These are phyloP conservation scores for Oscarella lobularis DNA, from an alignment of 37 sponge, comb jelly and placozoan species.

Conservation along the genomic window DNA sequence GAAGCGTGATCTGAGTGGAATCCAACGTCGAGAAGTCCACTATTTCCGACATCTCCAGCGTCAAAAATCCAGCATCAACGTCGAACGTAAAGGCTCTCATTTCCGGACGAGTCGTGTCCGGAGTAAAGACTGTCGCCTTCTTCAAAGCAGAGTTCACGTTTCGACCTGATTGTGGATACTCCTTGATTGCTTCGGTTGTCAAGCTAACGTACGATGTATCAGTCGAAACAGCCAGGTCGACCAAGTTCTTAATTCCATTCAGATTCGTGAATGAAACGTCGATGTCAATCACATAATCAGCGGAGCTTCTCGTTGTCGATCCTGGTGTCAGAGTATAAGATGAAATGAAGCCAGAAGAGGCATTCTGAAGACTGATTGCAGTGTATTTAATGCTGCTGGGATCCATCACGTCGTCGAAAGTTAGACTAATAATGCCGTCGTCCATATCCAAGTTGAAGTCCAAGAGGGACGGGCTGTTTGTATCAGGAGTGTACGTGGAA, in stretches of 20 bases:
- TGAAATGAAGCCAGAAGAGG: background rate
- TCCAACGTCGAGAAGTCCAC: constrained; percentile 41
- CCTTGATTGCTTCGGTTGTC: constrained; percentile 2
- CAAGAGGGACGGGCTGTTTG: constrained; percentile 48
- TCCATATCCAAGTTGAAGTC: constrained; percentile 61
- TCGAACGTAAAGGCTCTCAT: constrained; percentile 55
- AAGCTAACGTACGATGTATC: constrained; percentile 43
- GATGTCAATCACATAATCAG: constrained; percentile 52
- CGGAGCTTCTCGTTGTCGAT: constrained; percentile 21
- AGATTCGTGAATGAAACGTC: constrained; percentile 33
- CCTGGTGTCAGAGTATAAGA: constrained; percentile 10
- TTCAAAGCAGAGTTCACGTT: constrained; percentile 5
- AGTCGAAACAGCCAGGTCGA: constrained; percentile 26
- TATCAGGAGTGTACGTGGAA: constrained; percentile 18
- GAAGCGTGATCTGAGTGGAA: constrained; percentile 38
- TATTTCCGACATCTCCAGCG: constrained; percentile 61
- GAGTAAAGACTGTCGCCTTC: background rate
- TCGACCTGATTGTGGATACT: background rate
- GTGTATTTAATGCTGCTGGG: constrained; percentile 28
- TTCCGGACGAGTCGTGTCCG: constrained; percentile 23
- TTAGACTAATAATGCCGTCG: constrained; percentile 31
- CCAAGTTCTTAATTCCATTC: constrained; percentile 43
- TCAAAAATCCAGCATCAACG: constrained; percentile 47
- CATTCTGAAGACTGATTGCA: constrained; percentile 32
- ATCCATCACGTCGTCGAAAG: constrained; percentile 79